Percentiles rank a stretch among this genome's conserved stretches.
phyloP scores from a whole-genome alignment of 1,140 invertebrate genomes.

The Drosophila asahinai region DNA sequence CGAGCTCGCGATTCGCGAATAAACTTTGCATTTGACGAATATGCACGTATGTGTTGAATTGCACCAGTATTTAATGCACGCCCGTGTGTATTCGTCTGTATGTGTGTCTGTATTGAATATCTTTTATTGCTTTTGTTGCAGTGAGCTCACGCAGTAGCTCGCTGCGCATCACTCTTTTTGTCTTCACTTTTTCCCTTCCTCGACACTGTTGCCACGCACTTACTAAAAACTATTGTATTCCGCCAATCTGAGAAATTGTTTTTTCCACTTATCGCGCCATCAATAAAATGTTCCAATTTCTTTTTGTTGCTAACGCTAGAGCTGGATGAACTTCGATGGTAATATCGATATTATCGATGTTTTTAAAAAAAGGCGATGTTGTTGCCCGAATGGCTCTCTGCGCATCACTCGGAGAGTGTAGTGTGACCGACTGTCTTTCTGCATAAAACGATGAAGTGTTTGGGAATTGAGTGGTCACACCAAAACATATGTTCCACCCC shows the following conservation, averaged over 20 bases:
- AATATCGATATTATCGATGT: background rate
- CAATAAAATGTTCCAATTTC: slow-evolving; percentile 16
- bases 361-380: too few species aligned
- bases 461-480: background rate
- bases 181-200: background rate
- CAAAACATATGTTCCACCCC: background rate
- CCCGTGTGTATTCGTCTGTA: slow-evolving; percentile 21
- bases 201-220: slow-evolving; percentile 30
- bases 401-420: background rate
- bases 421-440: background rate
- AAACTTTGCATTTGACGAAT: slow-evolving; percentile 35
- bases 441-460: background rate
- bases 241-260: slow-evolving; percentile 24
- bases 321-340: slow-evolving; percentile 1
- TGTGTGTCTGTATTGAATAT: slow-evolving; percentile 12
- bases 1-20: slow-evolving; percentile 35
- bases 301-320: slow-evolving; percentile 4
- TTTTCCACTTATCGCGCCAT: slow-evolving; percentile 40
- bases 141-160: slow-evolving; percentile 47
- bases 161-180: slow-evolving; percentile 47
- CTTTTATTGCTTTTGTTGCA: slow-evolving; percentile 53
- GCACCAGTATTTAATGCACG: slow-evolving; percentile 31
- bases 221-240: slow-evolving; percentile 29
- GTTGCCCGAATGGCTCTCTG: background rate
- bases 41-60: slow-evolving; percentile 15